Evolutionary conservation across 2,888 invertebrate genomes (phyloP).

Genomic region (Drosophila anomalata): DNA sequence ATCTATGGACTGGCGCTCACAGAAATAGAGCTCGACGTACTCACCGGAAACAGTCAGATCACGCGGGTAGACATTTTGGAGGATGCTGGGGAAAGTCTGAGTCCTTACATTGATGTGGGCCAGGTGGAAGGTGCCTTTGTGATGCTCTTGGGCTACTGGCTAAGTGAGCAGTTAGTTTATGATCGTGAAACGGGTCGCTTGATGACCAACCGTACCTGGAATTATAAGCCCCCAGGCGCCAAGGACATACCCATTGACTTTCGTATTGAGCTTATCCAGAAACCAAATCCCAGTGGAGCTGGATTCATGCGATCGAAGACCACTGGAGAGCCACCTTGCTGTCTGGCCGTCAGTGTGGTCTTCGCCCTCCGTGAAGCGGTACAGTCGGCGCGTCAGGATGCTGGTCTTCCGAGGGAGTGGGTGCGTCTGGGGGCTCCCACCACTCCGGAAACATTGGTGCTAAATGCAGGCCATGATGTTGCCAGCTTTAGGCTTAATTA

Average conservation of each 20-base stretch:
- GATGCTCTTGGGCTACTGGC: constrained; percentile 91
- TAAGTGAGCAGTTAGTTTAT: constrained; percentile 88
- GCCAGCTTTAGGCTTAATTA: constrained; percentile 54
- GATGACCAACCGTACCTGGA: constrained; percentile 92
- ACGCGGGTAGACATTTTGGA: constrained; percentile 89
- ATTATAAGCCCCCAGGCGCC: constrained; percentile 90
- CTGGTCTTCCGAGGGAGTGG: constrained; percentile 84
- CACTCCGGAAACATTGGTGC: constrained; percentile 78
- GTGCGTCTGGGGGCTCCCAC: constrained; percentile 81
- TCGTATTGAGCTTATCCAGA: constrained; percentile 88
- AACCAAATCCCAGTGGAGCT: constrained; percentile 84
- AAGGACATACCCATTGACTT: constrained; percentile 92
- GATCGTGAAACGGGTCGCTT: constrained; percentile 87
- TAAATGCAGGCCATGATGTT: constrained; percentile 73
- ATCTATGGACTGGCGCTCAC: constrained; percentile 87
- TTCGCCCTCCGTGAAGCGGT: constrained; percentile 89
- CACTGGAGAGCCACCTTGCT: constrained; percentile 87
- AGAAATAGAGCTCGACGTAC: constrained; percentile 91
- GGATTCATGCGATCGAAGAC: constrained; percentile 91
- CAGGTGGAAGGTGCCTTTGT: constrained; percentile 92
- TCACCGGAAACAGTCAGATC: constrained; percentile 90
- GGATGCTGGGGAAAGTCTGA: constrained; percentile 90
- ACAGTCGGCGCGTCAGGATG: constrained; percentile 88
- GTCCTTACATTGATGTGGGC: constrained; percentile 89
- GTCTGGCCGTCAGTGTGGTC: constrained; percentile 85